Base-by-base conservation (phyloP, 2,113 vertebrate genomes). In the Chauna torquata region DNA sequence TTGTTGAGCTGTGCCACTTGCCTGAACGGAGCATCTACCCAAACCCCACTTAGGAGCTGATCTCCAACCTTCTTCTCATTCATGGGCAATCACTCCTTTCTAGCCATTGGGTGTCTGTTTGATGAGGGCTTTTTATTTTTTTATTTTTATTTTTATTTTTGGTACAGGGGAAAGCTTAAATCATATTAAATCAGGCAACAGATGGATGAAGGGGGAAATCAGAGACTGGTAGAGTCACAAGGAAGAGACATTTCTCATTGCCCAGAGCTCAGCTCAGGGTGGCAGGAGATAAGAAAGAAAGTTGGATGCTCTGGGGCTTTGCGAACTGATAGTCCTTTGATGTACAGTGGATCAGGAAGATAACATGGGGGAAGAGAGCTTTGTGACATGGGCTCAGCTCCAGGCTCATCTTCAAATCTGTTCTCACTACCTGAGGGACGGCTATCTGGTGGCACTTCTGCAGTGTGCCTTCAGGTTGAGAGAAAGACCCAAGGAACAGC, bases 371-470 rank as follows among this genome's bases (percentile, higher is more conserved):
- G 11, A 68, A 30, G 9, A 4, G 59, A 86, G 24, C 13, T 69
- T 34, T 59, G 44, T 30, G 49, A 24, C 34, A 12, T 11, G 25
- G 58, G 32, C 47, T 40, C 22, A 32, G 62, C 87, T 44, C 27
- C 57, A 49, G 71, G 38, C 40, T 64, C 32, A 8, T 59, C 59
- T 70, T 49, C 49, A 59, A 20, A 24, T 5, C 11, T 40, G 23
- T 61, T 11, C 25, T 19, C 0, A 0, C 8, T 30, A 58, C 65
- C 54, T 14, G 38, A 55, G 36, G 49, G 45, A 50, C 64, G 0
- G 1, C 25, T 75, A 22, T 11, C 42, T 45, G 47, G 40, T 52
- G 65, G 58, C 55, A 49, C 52, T 66, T 55, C n/a, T 30, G 8
- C 38, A 47, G 11, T 1, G 3, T 4, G 34, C 9, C 54, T 66